Conservation (phyloP, 2,888 invertebrate genomes). For the Chydorus sphaericus region DNA sequence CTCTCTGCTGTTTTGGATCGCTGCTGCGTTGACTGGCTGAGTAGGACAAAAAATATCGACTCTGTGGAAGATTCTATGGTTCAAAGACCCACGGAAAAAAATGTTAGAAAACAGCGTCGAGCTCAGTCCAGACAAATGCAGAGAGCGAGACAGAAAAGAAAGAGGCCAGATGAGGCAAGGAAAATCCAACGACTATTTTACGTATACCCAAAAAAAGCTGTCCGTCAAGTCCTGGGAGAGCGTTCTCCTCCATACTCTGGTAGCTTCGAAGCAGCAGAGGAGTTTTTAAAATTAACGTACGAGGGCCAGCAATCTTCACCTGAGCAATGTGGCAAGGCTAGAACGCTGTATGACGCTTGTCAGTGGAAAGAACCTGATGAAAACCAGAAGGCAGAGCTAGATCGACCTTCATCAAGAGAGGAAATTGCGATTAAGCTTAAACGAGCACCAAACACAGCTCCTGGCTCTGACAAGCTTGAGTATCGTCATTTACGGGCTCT, state of each 20-base stretch:
- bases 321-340: not conserved
- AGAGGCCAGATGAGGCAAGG: too few relatives aligned
- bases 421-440: not conserved
- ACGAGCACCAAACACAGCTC: not conserved
- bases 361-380: not conserved
- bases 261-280: not conserved
- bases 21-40: too few relatives aligned
- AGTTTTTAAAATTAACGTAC: not conserved
- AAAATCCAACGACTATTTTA: not conserved
- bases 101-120: too few relatives aligned
- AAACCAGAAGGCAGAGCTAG: not conserved
- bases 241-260: not conserved
- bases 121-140: too few relatives aligned
- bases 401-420: not conserved
- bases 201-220: not conserved
- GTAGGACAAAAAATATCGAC: too few relatives aligned
- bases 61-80: too few relatives aligned
- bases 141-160: too few relatives aligned
- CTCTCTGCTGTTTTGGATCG: too few relatives aligned
- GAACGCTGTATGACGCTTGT: not conserved
- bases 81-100: too few relatives aligned
- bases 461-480: not conserved
- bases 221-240: not conserved
- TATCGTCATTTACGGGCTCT: not conserved
- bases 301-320: not conserved